Base-by-base conservation (phyloP, 2,797 vertebrate species). In the Malurus splendens region DNA sequence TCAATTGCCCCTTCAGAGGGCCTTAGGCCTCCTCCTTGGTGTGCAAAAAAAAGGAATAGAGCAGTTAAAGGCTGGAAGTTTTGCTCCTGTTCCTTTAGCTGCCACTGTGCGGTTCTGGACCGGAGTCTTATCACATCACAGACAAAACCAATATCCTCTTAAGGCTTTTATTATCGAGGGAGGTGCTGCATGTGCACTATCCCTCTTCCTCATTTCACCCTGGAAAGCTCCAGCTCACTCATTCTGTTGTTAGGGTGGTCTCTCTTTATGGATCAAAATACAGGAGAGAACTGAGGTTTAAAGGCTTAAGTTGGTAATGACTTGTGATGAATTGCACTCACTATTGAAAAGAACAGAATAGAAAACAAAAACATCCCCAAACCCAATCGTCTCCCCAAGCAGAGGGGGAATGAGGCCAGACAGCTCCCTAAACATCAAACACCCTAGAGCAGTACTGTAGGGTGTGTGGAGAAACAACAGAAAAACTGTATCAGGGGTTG, bases 371-470 rank as follows among this genome's bases (percentile, higher is more conserved):
- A 0, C 20, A 36, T 13, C 9, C 25, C 13, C 23, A 57, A 22
- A 33, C 3, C 10, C 18, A 33, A 52, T 15, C 7, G 2, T 41
- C 10, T 74, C 33, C 62, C 30, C 24, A 68, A 20, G 38, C 17
- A n/a, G 12, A 68, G 24, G 12, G 67, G 10, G 11, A 36, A 3
- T 0, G 3, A 89, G 20, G 25, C 10, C 0, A 0, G 25, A 45
- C 9, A 71, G 15, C 55, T 61, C 57, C 39, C 39, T 54, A 18
- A 9, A 4, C 3, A 12, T 7, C 33, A n/a, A 44, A 13, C 2
- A 10, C 24, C n/a, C 45, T 16, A 42, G 27, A 73, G 6, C 23
- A n/a, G 27, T 51, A 2, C 0, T 64, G 7, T 41, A 60, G 16
- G 2, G 5, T 25, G 4, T 38, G 6, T 9, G 7, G 3, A 23